Base-by-base conservation (phyloP, 2,797 vertebrate genomes). In the Clarias platycephalus region DNA sequence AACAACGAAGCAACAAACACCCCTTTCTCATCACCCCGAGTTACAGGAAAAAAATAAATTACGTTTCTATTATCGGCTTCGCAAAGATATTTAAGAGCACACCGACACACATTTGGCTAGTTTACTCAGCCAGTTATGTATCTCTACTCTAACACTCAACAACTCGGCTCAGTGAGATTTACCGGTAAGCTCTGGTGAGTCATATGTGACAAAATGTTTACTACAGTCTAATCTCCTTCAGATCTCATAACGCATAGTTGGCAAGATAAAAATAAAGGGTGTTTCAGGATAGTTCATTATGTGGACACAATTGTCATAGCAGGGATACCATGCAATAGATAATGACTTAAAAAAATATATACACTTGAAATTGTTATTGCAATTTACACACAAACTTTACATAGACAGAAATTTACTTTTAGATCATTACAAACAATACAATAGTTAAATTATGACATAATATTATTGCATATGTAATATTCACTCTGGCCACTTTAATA, bases 181-280 rank as follows among this genome's bases (percentile, higher is more conserved):
- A 64, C 80, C 2, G n/a, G 58, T 63, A 74, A 77, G 84, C 66
- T 57, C 58, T 18, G n/a, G 7, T 81, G 72, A 63, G 37, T 62
- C 64, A 72, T 28, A 68, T 26, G 57, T 63, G 57, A 71, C 37
- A 72, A 76, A 84, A 63, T 79, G 85, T 83, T 86, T 86, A 83
- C 85, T 86, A 83, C 58, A 64, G 16, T 18, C 6, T 37, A 62
- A 77, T 70, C 81, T 63, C 58, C 16, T 78, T 71, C 67, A 37
- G 44, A 78, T 83, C 66, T 82, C 55, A 71, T 49, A 44, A 82
- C 53, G 63, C 67, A 58, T 60, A 81, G 84, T 81, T 40, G 44
- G 49, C 49, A 60, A 76, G 44, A 83, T 49, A 31, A 55, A 64
- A 55, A 28, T 15, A 24, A 75, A 85, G 71, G 22, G 44, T 64